Evolutionary conservation across 2,113 vertebrate species (phyloP).

Genomic region (Cryptotis parvus): DNA sequence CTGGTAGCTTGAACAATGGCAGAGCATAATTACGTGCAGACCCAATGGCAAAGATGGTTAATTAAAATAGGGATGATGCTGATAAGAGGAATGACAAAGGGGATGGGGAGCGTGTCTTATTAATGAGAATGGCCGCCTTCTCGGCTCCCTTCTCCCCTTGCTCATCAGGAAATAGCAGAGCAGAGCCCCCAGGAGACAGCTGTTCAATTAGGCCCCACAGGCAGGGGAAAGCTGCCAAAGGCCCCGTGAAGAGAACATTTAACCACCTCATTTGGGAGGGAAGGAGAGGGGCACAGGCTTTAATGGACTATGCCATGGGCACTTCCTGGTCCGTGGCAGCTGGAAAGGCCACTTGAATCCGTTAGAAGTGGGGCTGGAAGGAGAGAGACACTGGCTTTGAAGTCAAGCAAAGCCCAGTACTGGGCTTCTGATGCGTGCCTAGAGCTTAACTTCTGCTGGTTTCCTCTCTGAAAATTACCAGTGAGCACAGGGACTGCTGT

Average conservation of each 20-base stretch:
- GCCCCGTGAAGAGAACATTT: constrained; percentile 58
- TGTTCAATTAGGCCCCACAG: constrained; percentile 75
- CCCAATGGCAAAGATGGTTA: constrained; percentile 68
- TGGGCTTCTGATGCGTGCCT: not conserved
- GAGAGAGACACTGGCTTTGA: not conserved
- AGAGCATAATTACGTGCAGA: constrained; percentile 55
- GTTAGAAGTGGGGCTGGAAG: not conserved
- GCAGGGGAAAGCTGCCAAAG: constrained; percentile 63
- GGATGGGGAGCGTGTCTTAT: not conserved
- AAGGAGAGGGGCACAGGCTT: constrained; percentile 17
- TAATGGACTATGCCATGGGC: constrained; percentile 25
- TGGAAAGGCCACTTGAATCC: not conserved
- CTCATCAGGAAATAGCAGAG: constrained; percentile 77
- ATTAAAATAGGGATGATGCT: constrained; percentile 73
- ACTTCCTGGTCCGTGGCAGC: not conserved
- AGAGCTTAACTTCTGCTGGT: no score
- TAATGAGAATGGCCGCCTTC: constrained; percentile 50
- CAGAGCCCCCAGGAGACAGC: constrained; percentile 42
- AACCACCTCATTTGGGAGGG: constrained; percentile 70
- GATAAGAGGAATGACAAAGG: constrained; percentile 50
- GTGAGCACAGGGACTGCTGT: not conserved
- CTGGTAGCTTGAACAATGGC: not conserved
- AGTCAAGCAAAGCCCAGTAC: not conserved
- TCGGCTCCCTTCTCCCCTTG: constrained; percentile 56
- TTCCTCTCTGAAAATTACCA: not conserved